phyloP scores from a whole-genome alignment of 2,888 invertebrate genomes.

The Acanthosoma haemorrhoidale region DNA sequence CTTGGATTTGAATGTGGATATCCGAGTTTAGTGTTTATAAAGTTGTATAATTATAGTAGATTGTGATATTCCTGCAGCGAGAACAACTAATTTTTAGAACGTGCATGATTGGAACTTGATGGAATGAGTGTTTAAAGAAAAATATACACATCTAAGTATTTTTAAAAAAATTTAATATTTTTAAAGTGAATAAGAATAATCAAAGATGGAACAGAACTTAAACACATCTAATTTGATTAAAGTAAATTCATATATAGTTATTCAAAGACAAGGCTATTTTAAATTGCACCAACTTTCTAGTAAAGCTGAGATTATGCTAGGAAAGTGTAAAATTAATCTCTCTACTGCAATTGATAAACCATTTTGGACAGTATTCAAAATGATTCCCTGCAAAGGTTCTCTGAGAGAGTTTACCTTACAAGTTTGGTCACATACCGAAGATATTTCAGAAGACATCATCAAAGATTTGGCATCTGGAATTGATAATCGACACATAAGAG shows the following conservation, averaged over 20 bases:
- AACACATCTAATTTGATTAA: slow-evolving; percentile 53
- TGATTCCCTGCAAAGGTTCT: slow-evolving; percentile 54
- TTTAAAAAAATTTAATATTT: too few relatives aligned
- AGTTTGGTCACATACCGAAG: slow-evolving; percentile 50
- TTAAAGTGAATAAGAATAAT: too few relatives aligned
- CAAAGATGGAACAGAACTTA: too few relatives aligned
- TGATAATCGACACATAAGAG: slow-evolving; percentile 80
- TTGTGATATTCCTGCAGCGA: too few relatives aligned
- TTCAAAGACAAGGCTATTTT: slow-evolving; percentile 70
- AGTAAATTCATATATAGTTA: slow-evolving; percentile 66
- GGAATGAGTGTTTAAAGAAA: too few relatives aligned
- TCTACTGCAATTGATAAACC: slow-evolving; percentile 60
- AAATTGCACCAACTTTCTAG: slow-evolving; percentile 67
- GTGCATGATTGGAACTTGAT: too few relatives aligned
- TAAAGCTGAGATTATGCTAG: slow-evolving; percentile 59
- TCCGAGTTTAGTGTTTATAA: too few relatives aligned
- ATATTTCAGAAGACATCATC: slow-evolving; percentile 57
- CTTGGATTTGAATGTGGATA: too few relatives aligned
- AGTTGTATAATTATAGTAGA: too few relatives aligned
- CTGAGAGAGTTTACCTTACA: slow-evolving; percentile 53
- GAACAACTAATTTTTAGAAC: too few relatives aligned
- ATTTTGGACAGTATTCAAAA: slow-evolving; percentile 71
- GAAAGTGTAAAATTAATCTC: slow-evolving; percentile 65
- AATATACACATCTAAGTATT: too few relatives aligned
- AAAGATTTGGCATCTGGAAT: slow-evolving; percentile 60